Evolutionary conservation across 2,113 vertebrate species (phyloP), one percentile per base, ranked within the genome.

Genomic region (Centrocercus urophasianus): DNA sequence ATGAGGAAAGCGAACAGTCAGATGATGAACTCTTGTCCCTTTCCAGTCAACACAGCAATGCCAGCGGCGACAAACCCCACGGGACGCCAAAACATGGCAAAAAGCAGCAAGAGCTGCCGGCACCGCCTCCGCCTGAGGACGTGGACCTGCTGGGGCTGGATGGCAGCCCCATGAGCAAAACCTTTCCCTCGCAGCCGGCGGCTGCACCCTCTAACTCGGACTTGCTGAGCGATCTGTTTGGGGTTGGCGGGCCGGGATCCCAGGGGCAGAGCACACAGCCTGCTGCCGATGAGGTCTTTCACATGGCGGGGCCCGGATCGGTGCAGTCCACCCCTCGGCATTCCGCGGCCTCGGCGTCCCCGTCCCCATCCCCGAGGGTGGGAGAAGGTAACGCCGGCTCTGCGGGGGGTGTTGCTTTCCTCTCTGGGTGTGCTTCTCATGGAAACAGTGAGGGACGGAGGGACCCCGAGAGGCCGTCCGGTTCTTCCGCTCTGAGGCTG

Each of bases 1-100:
- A 98, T 19, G 98, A 99, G 93, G 99, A 99, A 93, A 99, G 99
- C 22, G 99, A 99, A 86, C 98, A 99, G n/a, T 99, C 99, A 0
- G 99, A 99, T 6, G 99, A 99, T 27, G 99, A 99, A 96, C 99
- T 99, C 97, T 98, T 99, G 88, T 99, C 99, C 24, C 98, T 99
- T 78, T 99, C 99, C 80, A 99, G 99, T 94, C 99, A 99, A 89
- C 98, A 99, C 76, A 99, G 99, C 94, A 98, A 96, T 30, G 96
- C 98, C 88, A 98, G 98, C 2, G 96, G 97, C 1, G 98, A 98
- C 89, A 98, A 97, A 67, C 95, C 96, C 63, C 98, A 98, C 0
- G 97, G 97, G 71, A 95, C 97, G 34, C 97, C 96, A 81, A 98
- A 95, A 95, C 96, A 97, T 92, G 97, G 91, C 98, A 98, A 92